Conservation (phyloP, 2,113 vertebrate genomes). For the Nothoprocta pentlandii region DNA sequence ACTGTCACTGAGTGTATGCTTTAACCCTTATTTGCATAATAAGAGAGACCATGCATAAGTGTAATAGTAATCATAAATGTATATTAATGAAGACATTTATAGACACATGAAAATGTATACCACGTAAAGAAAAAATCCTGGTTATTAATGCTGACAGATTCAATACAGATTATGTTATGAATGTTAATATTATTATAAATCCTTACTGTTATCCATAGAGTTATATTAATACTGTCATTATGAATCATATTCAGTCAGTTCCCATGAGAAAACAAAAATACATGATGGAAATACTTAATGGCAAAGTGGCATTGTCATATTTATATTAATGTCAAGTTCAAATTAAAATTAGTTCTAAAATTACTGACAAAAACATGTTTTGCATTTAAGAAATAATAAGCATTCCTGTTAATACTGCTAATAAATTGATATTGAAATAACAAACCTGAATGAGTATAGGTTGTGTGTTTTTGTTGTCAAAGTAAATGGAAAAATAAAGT, state of each 20-base stretch:
- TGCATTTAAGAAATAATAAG: conserved; percentile 59
- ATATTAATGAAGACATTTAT: conserved; percentile 59
- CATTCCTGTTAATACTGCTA: conserved; percentile 65
- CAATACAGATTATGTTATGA: conserved; percentile 47
- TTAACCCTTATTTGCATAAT: conserved; percentile 54
- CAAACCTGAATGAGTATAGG: conserved; percentile 23
- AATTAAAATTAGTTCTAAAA: conserved; percentile 73
- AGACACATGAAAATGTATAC: conserved; percentile 51
- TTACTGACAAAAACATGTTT: conserved; percentile 60
- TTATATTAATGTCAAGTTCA: conserved; percentile 74
- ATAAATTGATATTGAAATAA: conserved; percentile 73
- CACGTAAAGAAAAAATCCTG: not conserved
- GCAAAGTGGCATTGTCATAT: conserved; percentile 63
- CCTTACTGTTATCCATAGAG: conserved; percentile 65
- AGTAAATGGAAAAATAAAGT: conserved; percentile 33
- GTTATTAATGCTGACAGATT: conserved; percentile 53
- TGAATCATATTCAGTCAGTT: conserved; percentile 67
- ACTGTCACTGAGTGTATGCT: not conserved
- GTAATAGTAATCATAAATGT: conserved; percentile 61
- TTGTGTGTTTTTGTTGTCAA: conserved; percentile 25
- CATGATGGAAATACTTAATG: conserved; percentile 52
- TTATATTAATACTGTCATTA: conserved; percentile 71
- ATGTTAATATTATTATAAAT: conserved; percentile 73
- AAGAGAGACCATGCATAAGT: conserved; percentile 49
- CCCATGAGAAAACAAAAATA: conserved; percentile 68